A percentile compares a stretch with the other conserved stretches of the same genome.
phyloP scores from a whole-genome alignment of 2,113 vertebrate species.

The Piprites chloris region DNA sequence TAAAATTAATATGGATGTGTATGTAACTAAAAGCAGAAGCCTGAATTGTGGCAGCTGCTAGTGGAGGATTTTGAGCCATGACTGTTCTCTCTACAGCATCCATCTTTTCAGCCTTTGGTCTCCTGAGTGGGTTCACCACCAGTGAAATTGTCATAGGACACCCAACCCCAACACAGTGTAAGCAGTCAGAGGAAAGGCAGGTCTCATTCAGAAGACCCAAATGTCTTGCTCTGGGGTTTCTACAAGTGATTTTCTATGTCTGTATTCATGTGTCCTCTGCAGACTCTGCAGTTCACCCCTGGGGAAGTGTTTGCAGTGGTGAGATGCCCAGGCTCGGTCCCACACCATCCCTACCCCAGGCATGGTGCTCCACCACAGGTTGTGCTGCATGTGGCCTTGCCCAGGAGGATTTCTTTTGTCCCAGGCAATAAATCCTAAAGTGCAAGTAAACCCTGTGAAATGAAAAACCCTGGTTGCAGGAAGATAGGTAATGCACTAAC shows the following conservation, averaged over 20 bases:
- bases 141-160: background rate
- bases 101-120: background rate
- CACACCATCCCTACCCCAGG: background rate
- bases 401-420: background rate
- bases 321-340: background rate
- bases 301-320: background rate
- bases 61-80: background rate
- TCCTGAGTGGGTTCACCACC: background rate
- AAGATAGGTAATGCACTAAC: background rate
- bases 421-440: background rate
- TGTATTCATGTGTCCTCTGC: background rate
- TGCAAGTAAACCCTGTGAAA: background rate
- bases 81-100: background rate
- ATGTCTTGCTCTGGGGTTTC: background rate
- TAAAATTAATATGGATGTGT: background rate
- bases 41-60: background rate
- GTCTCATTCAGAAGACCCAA: background rate
- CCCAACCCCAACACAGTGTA: background rate
- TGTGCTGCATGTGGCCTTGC: background rate
- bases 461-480: background rate
- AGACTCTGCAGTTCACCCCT: background rate
- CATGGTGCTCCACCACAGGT: accelerated
- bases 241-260: background rate
- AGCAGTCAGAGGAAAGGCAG: background rate
- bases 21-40: background rate